phyloP scores from a whole-genome alignment of 2,113 vertebrate species.

The rat (Rattus norvegicus) region DNA sequence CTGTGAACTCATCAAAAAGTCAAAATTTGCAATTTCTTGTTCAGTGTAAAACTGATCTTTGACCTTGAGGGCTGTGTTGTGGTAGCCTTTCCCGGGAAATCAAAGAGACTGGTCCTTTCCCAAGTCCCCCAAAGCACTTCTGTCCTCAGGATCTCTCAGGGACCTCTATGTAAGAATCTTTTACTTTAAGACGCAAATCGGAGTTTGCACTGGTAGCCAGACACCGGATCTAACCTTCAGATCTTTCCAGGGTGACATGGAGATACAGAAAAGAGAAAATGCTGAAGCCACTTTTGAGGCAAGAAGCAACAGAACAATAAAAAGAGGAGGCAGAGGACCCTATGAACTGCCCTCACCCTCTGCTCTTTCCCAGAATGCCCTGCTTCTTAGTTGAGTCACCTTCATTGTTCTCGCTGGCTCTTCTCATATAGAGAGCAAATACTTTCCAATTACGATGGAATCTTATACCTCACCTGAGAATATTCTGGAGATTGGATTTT shows the following conservation, averaged over 20 bases:
- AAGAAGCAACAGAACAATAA: not conserved
- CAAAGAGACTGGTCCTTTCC: constrained; percentile 79
- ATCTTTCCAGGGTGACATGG: not conserved
- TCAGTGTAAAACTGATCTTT: constrained; percentile 78
- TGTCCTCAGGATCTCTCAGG: constrained; percentile 63
- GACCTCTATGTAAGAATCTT: constrained; percentile 59
- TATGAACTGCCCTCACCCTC: not conserved
- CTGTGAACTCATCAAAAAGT: constrained; percentile 79
- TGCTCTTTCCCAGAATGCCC: constrained; percentile 11
- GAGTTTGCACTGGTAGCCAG: constrained; percentile 45
- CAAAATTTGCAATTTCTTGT: constrained; percentile 81
- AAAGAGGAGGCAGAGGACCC: not conserved
- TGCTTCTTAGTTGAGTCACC: not conserved
- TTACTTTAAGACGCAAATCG: constrained; percentile 53
- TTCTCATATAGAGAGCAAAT: constrained; percentile 67
- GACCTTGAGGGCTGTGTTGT: constrained; percentile 79
- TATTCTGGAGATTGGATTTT: constrained; percentile 54
- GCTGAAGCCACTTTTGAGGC: not conserved
- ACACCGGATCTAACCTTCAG: not conserved
- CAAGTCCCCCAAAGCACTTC: constrained; percentile 69
- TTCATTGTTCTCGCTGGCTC: constrained; percentile 65
- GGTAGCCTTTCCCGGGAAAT: constrained; percentile 79
- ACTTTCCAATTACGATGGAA: constrained; percentile 58
- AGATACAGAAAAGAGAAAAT: constrained; percentile 28
- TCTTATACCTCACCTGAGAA: constrained; percentile 69